A percentile compares a stretch with the other conserved stretches of the same genome.
Evolutionary conservation across 2,797 vertebrate species (phyloP).

Genomic region (Helostoma temminkii): DNA sequence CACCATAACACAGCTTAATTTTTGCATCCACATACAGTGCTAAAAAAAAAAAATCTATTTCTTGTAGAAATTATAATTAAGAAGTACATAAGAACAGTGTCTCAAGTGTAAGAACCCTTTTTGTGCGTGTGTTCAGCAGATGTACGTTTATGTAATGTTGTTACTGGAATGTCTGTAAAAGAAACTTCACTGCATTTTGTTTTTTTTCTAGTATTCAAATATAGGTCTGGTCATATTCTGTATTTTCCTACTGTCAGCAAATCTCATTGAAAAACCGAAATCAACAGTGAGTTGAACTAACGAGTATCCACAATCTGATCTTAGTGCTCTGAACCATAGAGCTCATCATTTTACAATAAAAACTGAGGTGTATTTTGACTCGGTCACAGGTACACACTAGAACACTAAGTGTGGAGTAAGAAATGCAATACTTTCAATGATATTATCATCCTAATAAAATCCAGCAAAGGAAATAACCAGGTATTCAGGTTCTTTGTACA

Average conservation of each 20-base stretch:
- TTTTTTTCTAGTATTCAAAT: neutral
- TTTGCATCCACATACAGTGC: neutral
- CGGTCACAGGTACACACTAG: neutral
- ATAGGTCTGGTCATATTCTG: neutral
- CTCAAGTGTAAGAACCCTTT: too few relatives aligned
- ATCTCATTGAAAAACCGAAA: neutral
- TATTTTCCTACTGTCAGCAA: too few relatives aligned
- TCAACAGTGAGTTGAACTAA: neutral
- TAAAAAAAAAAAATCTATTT: neutral
- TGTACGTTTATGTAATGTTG: conserved; percentile 1
- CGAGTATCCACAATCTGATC: too few relatives aligned
- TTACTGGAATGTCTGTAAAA: conserved; percentile 31
- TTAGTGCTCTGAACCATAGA: too few relatives aligned
- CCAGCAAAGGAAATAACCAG: too few relatives aligned
- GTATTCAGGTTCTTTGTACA: too few relatives aligned
- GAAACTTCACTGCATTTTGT: neutral
- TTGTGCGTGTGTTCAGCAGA: conserved; percentile 35
- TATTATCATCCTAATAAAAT: too few relatives aligned
- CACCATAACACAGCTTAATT: too few relatives aligned
- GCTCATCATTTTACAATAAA: too few relatives aligned
- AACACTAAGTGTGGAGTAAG: conserved; percentile 2
- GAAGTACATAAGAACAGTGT: too few relatives aligned
- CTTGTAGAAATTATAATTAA: too few relatives aligned
- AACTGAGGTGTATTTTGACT: too few relatives aligned
- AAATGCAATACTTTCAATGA: neutral